These are phyloP conservation scores for Platynereis dumerilii DNA, from an alignment of 2,888 invertebrate genomes.

Conservation along the genomic window DNA sequence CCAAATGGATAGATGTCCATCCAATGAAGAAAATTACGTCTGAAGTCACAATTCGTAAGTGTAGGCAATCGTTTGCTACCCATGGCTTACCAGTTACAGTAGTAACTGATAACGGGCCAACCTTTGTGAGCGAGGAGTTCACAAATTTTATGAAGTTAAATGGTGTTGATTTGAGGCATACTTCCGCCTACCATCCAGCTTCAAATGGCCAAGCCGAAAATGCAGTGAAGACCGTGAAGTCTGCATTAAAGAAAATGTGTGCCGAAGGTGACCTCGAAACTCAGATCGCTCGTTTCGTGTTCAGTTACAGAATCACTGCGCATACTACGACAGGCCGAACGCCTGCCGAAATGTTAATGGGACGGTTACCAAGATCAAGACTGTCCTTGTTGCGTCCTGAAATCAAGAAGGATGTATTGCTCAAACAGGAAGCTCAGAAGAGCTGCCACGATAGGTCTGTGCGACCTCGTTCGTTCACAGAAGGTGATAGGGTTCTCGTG, in stretches of 20 bases:
- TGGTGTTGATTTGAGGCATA: constrained; percentile 31
- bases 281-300: no score
- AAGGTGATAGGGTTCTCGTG: no score
- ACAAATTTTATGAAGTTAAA: constrained; percentile 30
- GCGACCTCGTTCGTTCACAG: no score
- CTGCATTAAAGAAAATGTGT: background rate
- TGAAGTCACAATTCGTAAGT: constrained; percentile 30
- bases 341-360: no score
- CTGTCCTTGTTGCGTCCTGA: no score
- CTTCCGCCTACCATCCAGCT: constrained; percentile 3
- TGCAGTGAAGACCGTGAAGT: background rate
- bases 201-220: constrained; percentile 9
- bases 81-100: constrained; percentile 38
- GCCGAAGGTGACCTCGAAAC: no score
- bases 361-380: no score
- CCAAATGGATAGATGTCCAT: constrained; percentile 39
- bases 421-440: no score
- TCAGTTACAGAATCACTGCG: no score
- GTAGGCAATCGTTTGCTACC: constrained; percentile 34
- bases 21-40: constrained; percentile 29
- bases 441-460: no score
- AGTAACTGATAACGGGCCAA: constrained; percentile 39
- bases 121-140: constrained; percentile 39
- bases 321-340: no score
- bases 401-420: no score